Conservation (phyloP, 1,140 invertebrate species). For the Popillia japonica region DNA sequence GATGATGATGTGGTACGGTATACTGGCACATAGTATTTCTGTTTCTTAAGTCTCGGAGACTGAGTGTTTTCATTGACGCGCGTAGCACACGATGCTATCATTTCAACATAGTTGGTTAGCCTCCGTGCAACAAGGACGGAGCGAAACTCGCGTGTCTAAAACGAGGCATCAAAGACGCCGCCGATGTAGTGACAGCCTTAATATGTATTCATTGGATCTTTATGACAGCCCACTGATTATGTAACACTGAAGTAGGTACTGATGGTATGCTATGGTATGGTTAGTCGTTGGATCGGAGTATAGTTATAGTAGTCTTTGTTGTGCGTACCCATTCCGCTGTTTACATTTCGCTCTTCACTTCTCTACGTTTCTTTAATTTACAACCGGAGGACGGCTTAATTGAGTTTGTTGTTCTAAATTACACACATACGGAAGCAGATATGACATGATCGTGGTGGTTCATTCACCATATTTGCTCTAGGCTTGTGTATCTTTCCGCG, state of each 20-base stretch:
- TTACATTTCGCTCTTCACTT: conserved; percentile 42
- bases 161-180: conserved; percentile 41
- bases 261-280: conserved; percentile 26
- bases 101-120: conserved; percentile 6
- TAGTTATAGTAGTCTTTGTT: conserved; percentile 40
- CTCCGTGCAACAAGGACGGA: conserved; percentile 37
- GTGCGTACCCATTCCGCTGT: conserved; percentile 39
- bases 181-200: conserved; percentile 44
- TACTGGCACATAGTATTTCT: conserved; percentile 17
- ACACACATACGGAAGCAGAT: conserved; percentile 4
- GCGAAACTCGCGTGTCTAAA: conserved; percentile 39
- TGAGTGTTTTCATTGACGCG: conserved; percentile 33
- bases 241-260: conserved; percentile 43
- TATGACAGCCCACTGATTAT: conserved; percentile 45
- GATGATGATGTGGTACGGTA: background rate
- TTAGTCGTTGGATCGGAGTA: conserved; percentile 12
- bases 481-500: background rate
- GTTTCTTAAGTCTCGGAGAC: conserved; percentile 20
- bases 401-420: conserved; percentile 37
- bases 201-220: conserved; percentile 45
- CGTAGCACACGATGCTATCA: conserved; percentile 25
- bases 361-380: conserved; percentile 39
- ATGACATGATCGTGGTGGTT: background rate
- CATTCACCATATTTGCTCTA: background rate
- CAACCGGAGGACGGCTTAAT: conserved; percentile 29